Evolutionary conservation across 2,888 invertebrate genomes (phyloP).

Genomic region (Coelopa pilipes): DNA sequence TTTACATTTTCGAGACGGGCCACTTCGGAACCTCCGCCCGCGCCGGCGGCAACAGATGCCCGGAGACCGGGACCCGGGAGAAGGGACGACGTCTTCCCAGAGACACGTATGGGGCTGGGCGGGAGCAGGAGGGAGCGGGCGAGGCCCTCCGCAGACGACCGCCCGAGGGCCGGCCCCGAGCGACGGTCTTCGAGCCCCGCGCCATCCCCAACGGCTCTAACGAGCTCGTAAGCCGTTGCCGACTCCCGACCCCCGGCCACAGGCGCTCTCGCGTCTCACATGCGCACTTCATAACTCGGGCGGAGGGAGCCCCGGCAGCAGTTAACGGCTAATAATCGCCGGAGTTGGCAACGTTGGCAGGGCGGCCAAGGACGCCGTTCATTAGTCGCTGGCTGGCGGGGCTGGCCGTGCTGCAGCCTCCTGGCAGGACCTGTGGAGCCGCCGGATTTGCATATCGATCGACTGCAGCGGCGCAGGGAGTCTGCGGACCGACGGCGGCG

Average conservation of each 20-base stretch:
- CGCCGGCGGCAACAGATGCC: too few relatives aligned
- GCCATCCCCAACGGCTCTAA: not conserved
- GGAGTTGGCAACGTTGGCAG: slow-evolving; percentile 2
- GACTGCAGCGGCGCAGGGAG: not conserved
- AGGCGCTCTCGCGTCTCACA: not conserved
- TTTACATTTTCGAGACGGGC: slow-evolving; percentile 22
- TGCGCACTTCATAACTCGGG: not conserved
- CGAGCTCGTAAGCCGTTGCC: not conserved
- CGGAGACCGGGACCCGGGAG: too few relatives aligned
- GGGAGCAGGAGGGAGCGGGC: too few relatives aligned
- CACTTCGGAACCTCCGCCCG: not conserved
- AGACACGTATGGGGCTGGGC: too few relatives aligned
- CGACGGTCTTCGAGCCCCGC: too few relatives aligned
- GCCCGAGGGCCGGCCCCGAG: too few relatives aligned
- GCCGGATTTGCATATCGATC: slow-evolving; percentile 22
- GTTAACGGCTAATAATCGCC: slow-evolving; percentile 33
- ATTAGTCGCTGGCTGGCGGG: not conserved
- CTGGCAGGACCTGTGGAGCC: slow-evolving; percentile 25
- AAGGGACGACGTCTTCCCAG: too few relatives aligned
- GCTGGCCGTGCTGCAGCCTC: not conserved
- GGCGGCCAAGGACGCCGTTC: not conserved
- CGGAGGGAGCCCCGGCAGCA: slow-evolving; percentile 6
- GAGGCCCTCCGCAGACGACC: too few relatives aligned
- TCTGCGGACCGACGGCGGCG: too few relatives aligned
- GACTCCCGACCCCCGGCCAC: not conserved